phyloP scores from a whole-genome alignment of 2,113 vertebrate species.

The Epinephelus moara region DNA sequence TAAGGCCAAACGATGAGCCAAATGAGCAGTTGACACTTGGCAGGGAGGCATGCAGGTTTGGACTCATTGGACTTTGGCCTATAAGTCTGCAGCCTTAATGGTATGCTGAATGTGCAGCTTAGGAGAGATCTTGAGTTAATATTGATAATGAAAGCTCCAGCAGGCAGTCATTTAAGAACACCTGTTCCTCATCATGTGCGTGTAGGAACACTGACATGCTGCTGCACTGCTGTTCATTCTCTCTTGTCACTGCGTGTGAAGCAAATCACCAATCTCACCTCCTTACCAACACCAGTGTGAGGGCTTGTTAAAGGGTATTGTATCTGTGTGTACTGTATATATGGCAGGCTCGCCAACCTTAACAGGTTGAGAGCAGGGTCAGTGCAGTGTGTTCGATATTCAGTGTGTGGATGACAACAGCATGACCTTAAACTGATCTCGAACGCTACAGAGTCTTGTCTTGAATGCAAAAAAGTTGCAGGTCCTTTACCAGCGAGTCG shows the following conservation, averaged over 20 bases:
- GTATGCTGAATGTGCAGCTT: constrained; percentile 9
- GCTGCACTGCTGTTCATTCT: constrained; percentile 21
- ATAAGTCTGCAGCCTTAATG: constrained; percentile 12
- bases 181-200: constrained; percentile 39
- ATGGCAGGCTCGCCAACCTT: neutral
- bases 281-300: neutral
- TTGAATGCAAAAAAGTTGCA: constrained; percentile 17
- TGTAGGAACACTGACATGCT: neutral
- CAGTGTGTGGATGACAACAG: neutral
- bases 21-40: neutral
- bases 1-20: neutral
- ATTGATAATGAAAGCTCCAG: constrained; percentile 44
- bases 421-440: constrained; percentile 12
- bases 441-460: constrained; percentile 11
- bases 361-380: neutral
- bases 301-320: neutral
- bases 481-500: neutral
- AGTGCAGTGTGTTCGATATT: constrained; percentile 10
- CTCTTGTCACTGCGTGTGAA: constrained; percentile 10
- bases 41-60: neutral
- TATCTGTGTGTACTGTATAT: neutral
- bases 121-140: constrained; percentile 28
- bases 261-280: constrained; percentile 1
- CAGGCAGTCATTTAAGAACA: constrained; percentile 51
- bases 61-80: neutral